These are phyloP conservation scores for Temnothorax nylanderi DNA, from an alignment of 1,140 invertebrate genomes.

Conservation along the genomic window DNA sequence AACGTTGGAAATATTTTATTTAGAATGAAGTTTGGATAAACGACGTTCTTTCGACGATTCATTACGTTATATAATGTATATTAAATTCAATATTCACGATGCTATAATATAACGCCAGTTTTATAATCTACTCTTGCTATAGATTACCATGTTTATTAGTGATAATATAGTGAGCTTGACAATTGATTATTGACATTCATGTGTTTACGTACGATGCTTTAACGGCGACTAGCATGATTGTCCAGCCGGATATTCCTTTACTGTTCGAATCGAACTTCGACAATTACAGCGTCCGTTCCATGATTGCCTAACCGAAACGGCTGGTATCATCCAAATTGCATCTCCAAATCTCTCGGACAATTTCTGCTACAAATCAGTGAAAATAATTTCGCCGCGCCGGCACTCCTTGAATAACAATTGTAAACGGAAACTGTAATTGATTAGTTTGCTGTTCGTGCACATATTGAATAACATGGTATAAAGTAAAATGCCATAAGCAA, in stretches of 20 bases:
- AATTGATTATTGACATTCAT: conserved; percentile 41
- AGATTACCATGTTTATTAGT: neutral
- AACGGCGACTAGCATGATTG: neutral
- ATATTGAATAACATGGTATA: conserved; percentile 24
- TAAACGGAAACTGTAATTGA: conserved; percentile 32
- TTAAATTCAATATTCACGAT: conserved; percentile 34
- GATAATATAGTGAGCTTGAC: neutral
- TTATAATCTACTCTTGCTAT: neutral
- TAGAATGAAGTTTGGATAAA: neutral
- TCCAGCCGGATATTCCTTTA: neutral
- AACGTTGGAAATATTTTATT: conserved; percentile 8
- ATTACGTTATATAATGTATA: neutral
- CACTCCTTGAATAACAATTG: conserved; percentile 34
- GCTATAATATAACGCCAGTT: conserved; percentile 21
- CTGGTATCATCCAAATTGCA: conserved; percentile 38
- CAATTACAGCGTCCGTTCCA: conserved; percentile 26
- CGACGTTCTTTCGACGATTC: neutral
- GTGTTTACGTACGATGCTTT: neutral
- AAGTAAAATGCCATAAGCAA: conserved; percentile 41
- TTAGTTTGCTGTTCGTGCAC: conserved; percentile 22
- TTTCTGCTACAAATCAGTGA: conserved; percentile 46
- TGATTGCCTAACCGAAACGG: conserved; percentile 20
- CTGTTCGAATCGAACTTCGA: conserved; percentile 9
- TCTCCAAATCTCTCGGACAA: conserved; percentile 31
- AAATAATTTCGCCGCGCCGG: conserved; percentile 34